Evolutionary conservation across 2,888 invertebrate species (phyloP), one percentile per base, ranked within the genome.

Genomic region (Crepidodera aurea): DNA sequence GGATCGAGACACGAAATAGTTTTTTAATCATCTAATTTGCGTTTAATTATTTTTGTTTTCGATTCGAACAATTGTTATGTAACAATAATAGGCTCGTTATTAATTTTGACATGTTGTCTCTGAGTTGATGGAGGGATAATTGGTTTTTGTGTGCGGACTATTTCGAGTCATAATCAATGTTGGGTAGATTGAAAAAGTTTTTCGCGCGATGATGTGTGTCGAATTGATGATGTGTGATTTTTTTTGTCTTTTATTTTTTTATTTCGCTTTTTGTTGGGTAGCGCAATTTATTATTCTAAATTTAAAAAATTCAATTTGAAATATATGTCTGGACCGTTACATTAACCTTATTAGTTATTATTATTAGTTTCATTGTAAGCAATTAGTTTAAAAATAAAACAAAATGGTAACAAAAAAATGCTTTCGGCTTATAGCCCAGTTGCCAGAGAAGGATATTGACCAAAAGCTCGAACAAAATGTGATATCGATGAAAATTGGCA

Each of bases 1-100:
- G 71, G 66, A 67, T 64, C 69, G 66, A 29, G 42, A 71, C 70
- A 64, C 66, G 69, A 72, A 75, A 73, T 72, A 69, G 65, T 64
- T 69, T 68, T 71, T 73, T 71, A 69, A 72, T 71, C 63, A 62
- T 70, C 70, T 70, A 71, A 74, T 73, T 72, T 70, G 27, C 58
- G 62, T 40, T 34, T 13, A 58, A 67, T 67, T 67, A 66, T 67
- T 69, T 70, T 68, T 66, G 68, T 69, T 68, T 56, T 56, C 55
- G 46, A 62, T 46, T 51, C 46, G 51, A 50, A 44, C 42, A 42
- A 44, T 64, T 55, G 51, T 64, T 59, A 29, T 48, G 53, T 48
- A 42, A 62, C 53, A 57, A 60, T 60, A 22, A 56, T 40, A 63
- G 50, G 54, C 42, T 54, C 42, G 54, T 62, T 50, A 62, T 62